A percentile compares a stretch with the other conserved stretches of the same genome.
These are phyloP conservation scores for Saccostrea echinata DNA, from an alignment of 1,140 invertebrate genomes.

Conservation along the genomic window DNA sequence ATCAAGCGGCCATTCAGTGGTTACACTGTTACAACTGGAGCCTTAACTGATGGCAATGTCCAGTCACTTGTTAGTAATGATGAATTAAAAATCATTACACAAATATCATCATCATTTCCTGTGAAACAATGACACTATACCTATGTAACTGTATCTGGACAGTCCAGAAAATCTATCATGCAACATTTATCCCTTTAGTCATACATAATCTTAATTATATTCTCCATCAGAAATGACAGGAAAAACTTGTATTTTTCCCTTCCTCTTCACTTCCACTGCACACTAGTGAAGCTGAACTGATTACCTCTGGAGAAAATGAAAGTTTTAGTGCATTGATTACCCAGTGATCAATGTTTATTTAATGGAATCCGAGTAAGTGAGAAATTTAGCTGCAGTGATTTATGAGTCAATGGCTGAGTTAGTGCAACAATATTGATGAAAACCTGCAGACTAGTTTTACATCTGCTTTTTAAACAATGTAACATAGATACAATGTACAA, in stretches of 20 bases:
- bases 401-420: no score
- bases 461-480: no score
- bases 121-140: not conserved
- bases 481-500: no score
- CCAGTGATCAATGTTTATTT: not conserved
- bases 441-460: no score
- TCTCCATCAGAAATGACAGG: not conserved
- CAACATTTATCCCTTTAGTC: not conserved
- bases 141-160: not conserved
- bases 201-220: not conserved
- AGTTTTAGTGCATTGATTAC: not conserved
- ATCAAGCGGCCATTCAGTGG: slow-evolving; percentile 17
- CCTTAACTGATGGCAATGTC: not conserved
- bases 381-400: no score
- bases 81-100: slow-evolving; percentile 15
- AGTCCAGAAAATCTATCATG: not conserved
- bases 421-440: no score
- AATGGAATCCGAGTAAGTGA: no score
- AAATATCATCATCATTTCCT: not conserved
- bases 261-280: not conserved
- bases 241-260: not conserved
- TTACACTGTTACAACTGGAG: not conserved
- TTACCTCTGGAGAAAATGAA: not conserved
- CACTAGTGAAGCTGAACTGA: not conserved
- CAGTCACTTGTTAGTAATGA: not conserved